phyloP scores from a whole-genome alignment of 2,888 invertebrate species.

The Drosophila macrospina region DNA sequence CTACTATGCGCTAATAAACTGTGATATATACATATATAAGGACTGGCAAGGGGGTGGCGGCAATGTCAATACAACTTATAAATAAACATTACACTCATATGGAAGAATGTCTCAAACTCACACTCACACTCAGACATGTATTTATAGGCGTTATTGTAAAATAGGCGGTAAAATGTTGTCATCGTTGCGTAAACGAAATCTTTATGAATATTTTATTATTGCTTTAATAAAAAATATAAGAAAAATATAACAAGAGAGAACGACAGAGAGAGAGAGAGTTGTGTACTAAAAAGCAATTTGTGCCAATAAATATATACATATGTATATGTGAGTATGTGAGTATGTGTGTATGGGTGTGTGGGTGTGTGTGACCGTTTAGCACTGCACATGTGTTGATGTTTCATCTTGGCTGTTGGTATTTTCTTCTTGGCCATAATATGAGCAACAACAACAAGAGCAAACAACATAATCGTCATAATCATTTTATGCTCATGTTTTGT shows the following conservation, averaged over 20 bases:
- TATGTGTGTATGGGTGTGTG: conserved; percentile 27
- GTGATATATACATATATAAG: conserved; percentile 23
- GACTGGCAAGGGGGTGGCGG: not conserved
- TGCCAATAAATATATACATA: conserved; percentile 75
- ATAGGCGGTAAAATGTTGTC: conserved; percentile 55
- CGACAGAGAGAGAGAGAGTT: conserved; percentile 14
- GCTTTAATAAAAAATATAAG: conserved; percentile 63
- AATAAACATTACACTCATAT: conserved; percentile 7
- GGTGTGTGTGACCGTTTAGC: conserved; percentile 44
- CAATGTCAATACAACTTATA: conserved; percentile 10
- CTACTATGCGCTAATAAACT: conserved; percentile 47
- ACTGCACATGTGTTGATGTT: conserved; percentile 49
- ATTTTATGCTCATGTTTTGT: conserved; percentile 78
- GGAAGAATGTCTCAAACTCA: not conserved
- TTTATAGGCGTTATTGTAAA: conserved; percentile 59
- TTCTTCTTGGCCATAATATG: conserved; percentile 47
- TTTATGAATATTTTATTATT: conserved; percentile 83
- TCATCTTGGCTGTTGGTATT: conserved; percentile 41
- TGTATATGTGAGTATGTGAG: not conserved
- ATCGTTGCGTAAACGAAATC: conserved; percentile 67
- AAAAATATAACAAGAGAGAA: conserved; percentile 1
- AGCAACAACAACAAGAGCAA: conserved; percentile 36
- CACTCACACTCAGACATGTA: not conserved
- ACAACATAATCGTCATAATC: conserved; percentile 78
- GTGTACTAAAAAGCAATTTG: conserved; percentile 75